A percentile compares a stretch with the other conserved stretches of the same genome.
phyloP scores from a whole-genome alignment of 2,113 vertebrate genomes.

The Nanorana parkeri region DNA sequence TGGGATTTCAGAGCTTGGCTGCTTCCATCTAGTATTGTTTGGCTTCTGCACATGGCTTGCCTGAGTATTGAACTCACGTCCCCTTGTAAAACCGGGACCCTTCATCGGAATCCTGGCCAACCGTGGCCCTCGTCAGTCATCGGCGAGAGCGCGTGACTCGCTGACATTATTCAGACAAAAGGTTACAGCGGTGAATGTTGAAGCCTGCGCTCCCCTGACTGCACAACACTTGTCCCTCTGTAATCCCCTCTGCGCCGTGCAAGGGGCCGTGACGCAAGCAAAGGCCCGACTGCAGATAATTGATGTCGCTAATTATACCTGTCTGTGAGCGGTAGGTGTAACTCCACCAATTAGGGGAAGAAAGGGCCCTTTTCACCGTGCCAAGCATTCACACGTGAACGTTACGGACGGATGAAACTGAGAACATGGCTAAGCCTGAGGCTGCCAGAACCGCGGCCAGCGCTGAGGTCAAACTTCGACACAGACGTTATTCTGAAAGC shows the following conservation, averaged over 20 bases:
- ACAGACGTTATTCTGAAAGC: not conserved
- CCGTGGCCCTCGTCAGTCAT: conserved; percentile 12
- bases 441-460: not conserved
- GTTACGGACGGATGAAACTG: not conserved
- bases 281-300: not conserved
- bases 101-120: conserved; percentile 21
- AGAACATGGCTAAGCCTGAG: not conserved
- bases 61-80: not conserved
- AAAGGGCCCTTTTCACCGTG: not conserved
- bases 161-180: conserved; percentile 42
- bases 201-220: not conserved
- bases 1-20: not conserved
- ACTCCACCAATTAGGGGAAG: not conserved
- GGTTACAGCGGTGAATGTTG: conserved; percentile 3
- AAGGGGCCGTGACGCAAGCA: conserved; percentile 25
- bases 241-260: conserved; percentile 6
- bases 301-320: conserved; percentile 34
- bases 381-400: not conserved
- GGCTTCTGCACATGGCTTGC: not conserved
- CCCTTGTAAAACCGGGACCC: conserved; percentile 15
- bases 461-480: not conserved
- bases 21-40: not conserved
- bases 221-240: conserved; percentile 16
- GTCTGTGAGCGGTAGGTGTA: conserved; percentile 5
- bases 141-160: conserved; percentile 41